phyloP scores from a whole-genome alignment of 1,140 invertebrate species.

The Sitodiplosis mosellana region DNA sequence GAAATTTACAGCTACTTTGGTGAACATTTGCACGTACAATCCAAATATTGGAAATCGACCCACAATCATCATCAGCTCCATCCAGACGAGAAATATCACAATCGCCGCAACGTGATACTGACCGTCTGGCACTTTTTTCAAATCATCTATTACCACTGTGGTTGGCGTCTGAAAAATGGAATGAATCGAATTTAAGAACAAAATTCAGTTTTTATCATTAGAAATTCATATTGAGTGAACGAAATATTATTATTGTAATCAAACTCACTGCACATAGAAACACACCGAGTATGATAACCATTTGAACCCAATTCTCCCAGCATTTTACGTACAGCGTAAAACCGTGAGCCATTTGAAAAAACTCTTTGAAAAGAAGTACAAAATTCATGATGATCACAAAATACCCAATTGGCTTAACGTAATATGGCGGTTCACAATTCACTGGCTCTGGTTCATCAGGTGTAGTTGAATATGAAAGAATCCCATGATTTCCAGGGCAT shows the following conservation, averaged over 20 bases:
- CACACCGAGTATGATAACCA: constrained; percentile 49
- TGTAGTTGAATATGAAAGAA: background rate
- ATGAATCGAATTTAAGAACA: background rate
- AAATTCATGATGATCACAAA: constrained; percentile 39
- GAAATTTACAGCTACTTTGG: constrained; percentile 63
- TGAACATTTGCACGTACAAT: constrained; percentile 71
- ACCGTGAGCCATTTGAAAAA: constrained; percentile 50
- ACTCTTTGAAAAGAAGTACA: constrained; percentile 44
- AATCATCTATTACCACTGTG: constrained; percentile 12
- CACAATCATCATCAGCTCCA: constrained; percentile 66
- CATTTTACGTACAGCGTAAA: constrained; percentile 48
- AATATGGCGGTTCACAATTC: constrained; percentile 26
- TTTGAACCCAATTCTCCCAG: constrained; percentile 72
- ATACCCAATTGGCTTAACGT: constrained; percentile 33
- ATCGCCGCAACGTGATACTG: constrained; percentile 62
- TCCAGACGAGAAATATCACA: constrained; percentile 56
- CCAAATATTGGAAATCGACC: constrained; percentile 71
- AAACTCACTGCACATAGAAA: constrained; percentile 35
- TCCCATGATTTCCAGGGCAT: constrained; percentile 10
- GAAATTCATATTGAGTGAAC: background rate
- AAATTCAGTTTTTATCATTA: too few relatives aligned
- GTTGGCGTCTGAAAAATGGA: constrained; percentile 13
- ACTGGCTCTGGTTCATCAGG: constrained; percentile 5
- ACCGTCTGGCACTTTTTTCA: constrained; percentile 31
- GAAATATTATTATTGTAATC: background rate